These are phyloP conservation scores for Cotesia congregata DNA, from an alignment of 2,888 invertebrate genomes.

Conservation along the genomic window DNA sequence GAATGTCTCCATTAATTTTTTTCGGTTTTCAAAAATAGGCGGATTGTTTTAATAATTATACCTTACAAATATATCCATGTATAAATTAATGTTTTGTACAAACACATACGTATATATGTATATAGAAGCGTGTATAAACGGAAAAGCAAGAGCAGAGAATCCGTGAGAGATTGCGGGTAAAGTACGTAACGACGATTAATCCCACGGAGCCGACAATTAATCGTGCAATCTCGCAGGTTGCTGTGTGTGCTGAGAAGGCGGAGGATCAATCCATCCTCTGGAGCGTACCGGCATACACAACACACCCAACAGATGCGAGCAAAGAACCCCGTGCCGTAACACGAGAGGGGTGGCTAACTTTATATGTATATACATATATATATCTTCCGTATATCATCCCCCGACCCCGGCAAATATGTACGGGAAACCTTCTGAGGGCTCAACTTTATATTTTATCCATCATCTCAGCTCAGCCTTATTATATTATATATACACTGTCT, in stretches of 20 bases:
- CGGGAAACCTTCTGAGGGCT: slow-evolving; percentile 39
- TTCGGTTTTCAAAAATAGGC: no score
- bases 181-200: slow-evolving; percentile 31
- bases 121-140: slow-evolving; percentile 19
- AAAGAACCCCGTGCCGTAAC: neutral
- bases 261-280: slow-evolving; percentile 21
- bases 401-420: neutral
- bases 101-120: slow-evolving; percentile 15
- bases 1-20: no score
- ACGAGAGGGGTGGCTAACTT: slow-evolving; percentile 25
- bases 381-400: neutral
- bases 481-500: neutral
- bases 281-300: neutral
- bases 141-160: slow-evolving; percentile 20
- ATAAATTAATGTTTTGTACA: no score
- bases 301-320: neutral
- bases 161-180: slow-evolving; percentile 22
- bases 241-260: slow-evolving; percentile 16
- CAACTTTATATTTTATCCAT: slow-evolving; percentile 32
- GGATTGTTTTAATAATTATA: no score
- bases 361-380: neutral
- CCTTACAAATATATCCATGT: no score
- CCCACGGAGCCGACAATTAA: slow-evolving; percentile 30
- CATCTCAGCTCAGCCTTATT: neutral
- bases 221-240: slow-evolving; percentile 27